Evolutionary conservation across 2,888 invertebrate genomes (phyloP).

Genomic region (Apamea monoglypha): DNA sequence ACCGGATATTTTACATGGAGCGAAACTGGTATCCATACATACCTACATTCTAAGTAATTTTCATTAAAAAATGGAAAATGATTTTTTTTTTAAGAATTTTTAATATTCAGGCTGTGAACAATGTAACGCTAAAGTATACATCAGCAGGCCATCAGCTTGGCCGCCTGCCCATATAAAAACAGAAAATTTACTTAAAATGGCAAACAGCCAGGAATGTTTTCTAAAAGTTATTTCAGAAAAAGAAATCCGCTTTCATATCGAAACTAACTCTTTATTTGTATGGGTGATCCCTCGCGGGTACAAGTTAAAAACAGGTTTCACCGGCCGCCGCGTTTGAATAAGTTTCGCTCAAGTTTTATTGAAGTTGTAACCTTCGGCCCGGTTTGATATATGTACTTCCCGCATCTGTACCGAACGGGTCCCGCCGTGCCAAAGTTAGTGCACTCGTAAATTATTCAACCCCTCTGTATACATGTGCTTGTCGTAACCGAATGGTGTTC

Average conservation of each 20-base stretch:
- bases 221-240: slow-evolving; percentile 78
- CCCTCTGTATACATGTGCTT: slow-evolving; percentile 81
- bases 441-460: slow-evolving; percentile 89
- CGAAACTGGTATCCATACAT: background rate
- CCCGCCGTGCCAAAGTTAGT: slow-evolving; percentile 84
- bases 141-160: slow-evolving; percentile 69
- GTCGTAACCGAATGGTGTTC: slow-evolving; percentile 80
- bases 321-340: slow-evolving; percentile 83
- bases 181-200: slow-evolving; percentile 73
- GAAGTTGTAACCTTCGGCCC: slow-evolving; percentile 84
- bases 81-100: background rate
- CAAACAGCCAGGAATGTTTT: slow-evolving; percentile 72
- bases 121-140: slow-evolving; percentile 37
- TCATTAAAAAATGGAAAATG: background rate
- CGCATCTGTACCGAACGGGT: slow-evolving; percentile 79
- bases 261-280: slow-evolving; percentile 88
- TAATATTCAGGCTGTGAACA: slow-evolving; percentile 28
- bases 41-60: background rate
- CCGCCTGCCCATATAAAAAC: slow-evolving; percentile 70
- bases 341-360: slow-evolving; percentile 81
- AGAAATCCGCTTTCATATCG: slow-evolving; percentile 81
- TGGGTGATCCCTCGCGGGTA: slow-evolving; percentile 83
- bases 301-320: slow-evolving; percentile 89
- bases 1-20: background rate
- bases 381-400: slow-evolving; percentile 86